Evolutionary conservation across 2,888 invertebrate species (phyloP).

Genomic region (Pandemis heparana): DNA sequence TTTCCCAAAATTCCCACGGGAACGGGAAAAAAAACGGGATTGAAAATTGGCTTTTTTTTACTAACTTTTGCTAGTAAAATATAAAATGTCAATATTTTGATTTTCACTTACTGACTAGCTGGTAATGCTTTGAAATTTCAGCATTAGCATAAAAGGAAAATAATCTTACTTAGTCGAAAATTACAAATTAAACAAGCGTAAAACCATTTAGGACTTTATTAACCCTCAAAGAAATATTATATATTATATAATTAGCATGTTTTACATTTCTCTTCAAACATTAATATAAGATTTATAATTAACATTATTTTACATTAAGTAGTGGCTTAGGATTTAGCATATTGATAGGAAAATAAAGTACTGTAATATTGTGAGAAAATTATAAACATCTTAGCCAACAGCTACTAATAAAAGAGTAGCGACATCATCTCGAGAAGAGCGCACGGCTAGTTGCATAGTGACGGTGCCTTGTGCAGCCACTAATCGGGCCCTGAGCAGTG

Average conservation of each 20-base stretch:
- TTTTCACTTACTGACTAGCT: too few relatives aligned
- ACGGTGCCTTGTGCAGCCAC: constrained; percentile 90
- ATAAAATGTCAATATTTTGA: too few relatives aligned
- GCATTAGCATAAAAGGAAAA: too few relatives aligned
- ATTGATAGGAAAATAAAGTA: neutral
- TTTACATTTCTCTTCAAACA: neutral
- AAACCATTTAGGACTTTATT: neutral
- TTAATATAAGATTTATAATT: neutral
- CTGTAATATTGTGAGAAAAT: neutral
- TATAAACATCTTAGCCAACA: constrained; percentile 87
- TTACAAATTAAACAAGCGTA: neutral
- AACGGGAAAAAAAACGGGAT: too few relatives aligned
- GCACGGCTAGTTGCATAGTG: constrained; percentile 96
- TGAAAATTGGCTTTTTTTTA: too few relatives aligned
- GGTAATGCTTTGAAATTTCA: too few relatives aligned
- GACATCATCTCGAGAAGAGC: constrained; percentile 92
- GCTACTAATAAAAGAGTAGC: constrained; percentile 94
- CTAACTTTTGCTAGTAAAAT: too few relatives aligned
- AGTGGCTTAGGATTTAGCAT: neutral
- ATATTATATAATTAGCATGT: too few relatives aligned
- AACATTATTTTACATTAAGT: neutral
- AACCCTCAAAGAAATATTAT: neutral
- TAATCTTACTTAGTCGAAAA: neutral
- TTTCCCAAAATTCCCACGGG: too few relatives aligned
- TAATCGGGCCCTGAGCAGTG: constrained; percentile 93